Evolutionary conservation across 35 echinoderm and acorn worm species (phyloP), one percentile per base, ranked within the genome.

Genomic region (Eucidaris tribuloides): DNA sequence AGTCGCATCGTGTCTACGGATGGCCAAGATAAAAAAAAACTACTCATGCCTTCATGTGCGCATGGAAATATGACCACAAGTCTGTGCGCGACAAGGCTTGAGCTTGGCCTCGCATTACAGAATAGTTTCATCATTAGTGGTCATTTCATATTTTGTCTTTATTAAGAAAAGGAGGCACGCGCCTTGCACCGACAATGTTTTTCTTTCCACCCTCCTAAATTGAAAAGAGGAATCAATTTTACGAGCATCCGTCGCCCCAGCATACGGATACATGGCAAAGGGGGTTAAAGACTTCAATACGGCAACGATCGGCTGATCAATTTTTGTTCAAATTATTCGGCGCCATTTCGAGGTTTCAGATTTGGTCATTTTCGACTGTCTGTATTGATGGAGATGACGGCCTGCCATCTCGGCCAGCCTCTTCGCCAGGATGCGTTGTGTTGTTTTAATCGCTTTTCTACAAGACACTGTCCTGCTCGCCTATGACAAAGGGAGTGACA

Each of bases 181-280:
- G 68, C 41, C n/a, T 27, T 74, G 41, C 65, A 38, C 28, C 37
- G 41, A n/a, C 41, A 74, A 38, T 74, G 68, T 74, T 74, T 74
- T 74, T 36, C 68, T 74, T 74, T 74, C 68, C 24, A 20, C 18
- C 68, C 68, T 64, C 61, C 68, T 44, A 42, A 74, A 74, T 74
- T 74, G 68, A 74, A 74, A 74, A 35, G 68, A 74, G 68, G 68
- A 74, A 74, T 74, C 68, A 74, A 74, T 74, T 74, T 74, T 74
- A 74, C 68, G 37, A 36, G 68, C 68, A 27, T 43, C 38, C 20
- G 68, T 74, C 68, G 68, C 68, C 68, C 44, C 68, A 22, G 35
- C 38, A 74, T 22, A 74, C n/a, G 20, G 35, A 74, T 40, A 36
- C 68, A 41, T 38, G 44, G 68, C 68, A 40, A 74, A 40, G 44